Conservation (phyloP, 2,797 vertebrate genomes). For the Ctenopoma kingsleyae region DNA sequence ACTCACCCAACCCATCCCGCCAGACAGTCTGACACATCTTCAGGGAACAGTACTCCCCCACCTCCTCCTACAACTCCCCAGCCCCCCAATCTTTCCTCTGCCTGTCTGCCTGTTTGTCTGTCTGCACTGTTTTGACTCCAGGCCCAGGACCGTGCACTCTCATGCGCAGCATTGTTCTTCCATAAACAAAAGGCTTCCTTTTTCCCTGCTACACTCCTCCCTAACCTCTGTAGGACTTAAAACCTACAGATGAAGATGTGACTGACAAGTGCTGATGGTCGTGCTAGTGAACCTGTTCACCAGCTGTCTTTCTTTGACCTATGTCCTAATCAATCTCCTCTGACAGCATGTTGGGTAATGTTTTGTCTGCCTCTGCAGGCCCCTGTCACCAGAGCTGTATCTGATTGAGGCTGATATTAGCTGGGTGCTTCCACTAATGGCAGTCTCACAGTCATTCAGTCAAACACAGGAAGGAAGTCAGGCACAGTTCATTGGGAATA, state of each 20-base stretch:
- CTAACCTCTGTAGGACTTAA: conserved; percentile 29
- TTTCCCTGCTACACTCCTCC: conserved; percentile 49
- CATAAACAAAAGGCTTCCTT: conserved; percentile 80
- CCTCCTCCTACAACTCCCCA: conserved; percentile 18
- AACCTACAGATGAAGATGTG: conserved; percentile 22
- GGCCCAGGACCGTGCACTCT: conserved; percentile 51
- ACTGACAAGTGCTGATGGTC: conserved; percentile 37
- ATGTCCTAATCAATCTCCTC: conserved; percentile 55
- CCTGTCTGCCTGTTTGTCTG: conserved; percentile 57
- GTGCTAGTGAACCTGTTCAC: conserved; percentile 43
- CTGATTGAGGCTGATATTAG: conserved; percentile 21
- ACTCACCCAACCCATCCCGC: conserved; percentile 50
- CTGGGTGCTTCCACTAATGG: conserved; percentile 21
- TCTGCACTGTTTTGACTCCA: conserved; percentile 74
- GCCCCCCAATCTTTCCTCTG: conserved; percentile 45
- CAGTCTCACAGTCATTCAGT: conserved; percentile 30
- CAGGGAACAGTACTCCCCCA: conserved; percentile 57
- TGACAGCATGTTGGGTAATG: conserved; percentile 30
- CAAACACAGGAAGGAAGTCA: conserved; percentile 40
- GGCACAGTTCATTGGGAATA: conserved; percentile 19
- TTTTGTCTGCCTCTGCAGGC: conserved; percentile 35
- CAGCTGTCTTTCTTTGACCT: conserved; percentile 40
- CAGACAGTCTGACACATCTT: conserved; percentile 78
- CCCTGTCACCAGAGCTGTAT: conserved; percentile 13
- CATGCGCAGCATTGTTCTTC: conserved; percentile 77